Percentiles rank a stretch among this genome's conserved stretches.
phyloP scores from a whole-genome alignment of 1,140 invertebrate species.

The Neoseiulus cucumeris region DNA sequence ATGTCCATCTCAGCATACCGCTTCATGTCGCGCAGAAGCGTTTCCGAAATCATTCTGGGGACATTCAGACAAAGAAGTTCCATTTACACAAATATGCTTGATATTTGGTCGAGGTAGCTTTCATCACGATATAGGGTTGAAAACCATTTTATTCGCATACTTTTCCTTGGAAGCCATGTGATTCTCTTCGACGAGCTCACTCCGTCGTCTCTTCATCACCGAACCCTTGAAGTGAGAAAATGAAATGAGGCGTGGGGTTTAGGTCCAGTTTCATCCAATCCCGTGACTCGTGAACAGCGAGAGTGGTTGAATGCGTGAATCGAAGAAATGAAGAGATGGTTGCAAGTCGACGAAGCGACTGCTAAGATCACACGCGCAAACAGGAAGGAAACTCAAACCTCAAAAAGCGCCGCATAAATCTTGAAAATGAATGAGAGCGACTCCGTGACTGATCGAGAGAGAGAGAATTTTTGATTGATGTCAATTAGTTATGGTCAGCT shows the following conservation, averaged over 20 bases:
- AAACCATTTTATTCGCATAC: no score
- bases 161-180: not conserved
- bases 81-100: no score
- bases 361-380: not conserved
- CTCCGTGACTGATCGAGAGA: no score
- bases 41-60: not conserved
- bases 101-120: no score
- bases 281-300: not conserved
- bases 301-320: not conserved
- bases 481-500: no score
- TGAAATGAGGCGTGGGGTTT: not conserved
- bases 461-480: no score
- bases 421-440: no score
- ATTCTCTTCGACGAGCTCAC: conserved; percentile 1
- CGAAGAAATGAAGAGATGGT: not conserved
- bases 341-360: not conserved
- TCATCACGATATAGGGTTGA: no score
- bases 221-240: not conserved
- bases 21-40: not conserved
- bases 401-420: no score
- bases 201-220: conserved; percentile 9
- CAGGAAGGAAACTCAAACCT: no score
- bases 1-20: conserved; percentile 87
- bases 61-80: not conserved
- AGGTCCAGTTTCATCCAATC: not conserved